Base-by-base conservation (phyloP, 2,113 vertebrate species). In the Cephalophus harveyi region DNA sequence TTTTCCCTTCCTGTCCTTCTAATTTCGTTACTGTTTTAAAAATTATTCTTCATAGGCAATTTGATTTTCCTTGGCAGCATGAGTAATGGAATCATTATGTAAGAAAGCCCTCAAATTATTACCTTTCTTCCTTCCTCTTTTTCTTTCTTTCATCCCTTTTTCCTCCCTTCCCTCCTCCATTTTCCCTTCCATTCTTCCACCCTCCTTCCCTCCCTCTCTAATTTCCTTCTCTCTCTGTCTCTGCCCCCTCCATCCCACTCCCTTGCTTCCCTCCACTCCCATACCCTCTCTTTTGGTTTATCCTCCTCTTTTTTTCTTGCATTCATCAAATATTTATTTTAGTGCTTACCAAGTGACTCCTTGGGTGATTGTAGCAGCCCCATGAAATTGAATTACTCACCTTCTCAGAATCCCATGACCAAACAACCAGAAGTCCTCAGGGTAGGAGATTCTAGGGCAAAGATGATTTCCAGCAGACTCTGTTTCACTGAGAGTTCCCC, bases 301-400 rank as follows among this genome's bases (percentile, higher is more conserved):
- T 11, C 40, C 19, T 10, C 52, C 19, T 67, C 8, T 78, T 59
- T 23, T 23, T 82, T 94, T 76, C 30, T 83, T 55, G 36, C n/a
- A 19, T 90, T 91, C 64, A 78, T 79, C 25, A 83, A n/a, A 83
- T 82, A 78, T 91, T 95, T 86, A 36, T 67, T 67, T 96, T 36
- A 30, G 2, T 64, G 6, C 7, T 30, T 81, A 43, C 28, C 16
- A 16, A 17, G 16, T 74, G 6, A 23, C 17, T 89, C 28, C n/a
- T 55, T 43, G 36, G 28, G 23, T 91, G 55, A 87, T 5, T 57
- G 3, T 28, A 64, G 8, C 27, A 78, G 27, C 8, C 83, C 2
- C 16, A 46, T 64, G 12, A 92, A 83, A 76, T 87, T 36, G 71
- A 33, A 62, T 19, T 21, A 36, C 4, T 87, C 16, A 17, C 17